Base-by-base conservation (phyloP, 1,140 invertebrate genomes). In the Muscidifurax raptorellus region DNA sequence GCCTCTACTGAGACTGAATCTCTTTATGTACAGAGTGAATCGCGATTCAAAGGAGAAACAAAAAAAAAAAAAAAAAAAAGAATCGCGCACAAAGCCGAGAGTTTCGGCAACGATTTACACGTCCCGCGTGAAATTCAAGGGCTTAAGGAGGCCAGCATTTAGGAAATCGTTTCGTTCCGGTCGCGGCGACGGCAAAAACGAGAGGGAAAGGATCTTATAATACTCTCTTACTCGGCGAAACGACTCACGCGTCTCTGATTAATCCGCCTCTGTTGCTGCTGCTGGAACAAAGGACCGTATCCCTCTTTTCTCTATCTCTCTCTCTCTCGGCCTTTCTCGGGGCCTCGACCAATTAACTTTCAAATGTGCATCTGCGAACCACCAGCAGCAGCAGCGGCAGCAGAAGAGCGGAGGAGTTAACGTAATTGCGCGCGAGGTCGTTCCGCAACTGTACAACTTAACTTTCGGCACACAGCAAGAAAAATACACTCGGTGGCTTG, bases 301-400 rank as follows among this genome's bases (percentile, higher is more conserved):
- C 36, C 40, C 40, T 52, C 44, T n/a, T 25, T n/a, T n/a, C n/a
- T n/a, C n/a, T n/a, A n/a, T n/a, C 22, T 40, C n/a, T 47, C 71
- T 30, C 71, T 72, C 12, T 74, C 81, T 74, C 80, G 27, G 15
- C 7, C n/a, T 71, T 28, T 71, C 75, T 80, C 28, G 27, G 18
- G 32, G 47, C 78, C 69, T 74, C 77, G 27, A 28, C 59, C 78
- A 80, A 85, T 85, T 85, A 85, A 85, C 83, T 85, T 84, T 85
- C 83, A 85, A 79, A 83, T 77, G 36, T 66, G 75, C 75, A 64
- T 25, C 67, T 27, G 40, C 81, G 32, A 59, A 9, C 30, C 30
- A 40, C 13, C 18, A n/a, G 52, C 52, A 7, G 52, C 52, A 40
- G 47, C 18, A n/a, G 52, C 52, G 22, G 52, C 52, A 0, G 22